Evolutionary conservation across 2,113 vertebrate genomes (phyloP).

Genomic region (Pseudolaguvia tuberculata): DNA sequence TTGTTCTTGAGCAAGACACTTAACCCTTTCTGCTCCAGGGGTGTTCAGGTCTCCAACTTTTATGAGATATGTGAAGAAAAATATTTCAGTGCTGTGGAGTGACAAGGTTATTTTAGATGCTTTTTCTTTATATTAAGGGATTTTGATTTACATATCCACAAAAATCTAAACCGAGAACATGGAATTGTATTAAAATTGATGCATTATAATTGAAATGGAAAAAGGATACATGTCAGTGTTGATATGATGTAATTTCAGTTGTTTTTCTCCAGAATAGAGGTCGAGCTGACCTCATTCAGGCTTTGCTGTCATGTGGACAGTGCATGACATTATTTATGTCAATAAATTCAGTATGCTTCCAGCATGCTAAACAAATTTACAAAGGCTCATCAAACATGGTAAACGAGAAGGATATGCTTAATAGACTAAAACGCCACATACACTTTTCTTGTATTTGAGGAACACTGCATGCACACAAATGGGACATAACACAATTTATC

Average conservation of each 20-base stretch:
- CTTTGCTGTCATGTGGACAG: slow-evolving; percentile 2
- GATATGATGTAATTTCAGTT: slow-evolving; percentile 18
- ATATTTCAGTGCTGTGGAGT: no score
- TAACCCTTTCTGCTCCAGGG: no score
- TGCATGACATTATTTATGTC: neutral
- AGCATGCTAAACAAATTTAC: slow-evolving; percentile 23
- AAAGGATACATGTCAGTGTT: neutral
- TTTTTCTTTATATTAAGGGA: no score
- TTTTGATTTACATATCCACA: neutral
- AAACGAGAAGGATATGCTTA: neutral
- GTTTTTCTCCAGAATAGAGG: neutral
- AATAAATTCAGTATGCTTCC: slow-evolving; percentile 15
- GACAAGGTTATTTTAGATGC: no score
- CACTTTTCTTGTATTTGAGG: neutral
- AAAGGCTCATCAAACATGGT: slow-evolving; percentile 13
- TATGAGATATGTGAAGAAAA: no score
- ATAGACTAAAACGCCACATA: neutral
- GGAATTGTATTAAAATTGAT: neutral
- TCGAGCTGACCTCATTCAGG: slow-evolving; percentile 1
- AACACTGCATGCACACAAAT: neutral
- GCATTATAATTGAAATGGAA: neutral
- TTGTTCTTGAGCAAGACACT: no score
- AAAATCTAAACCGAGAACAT: neutral
- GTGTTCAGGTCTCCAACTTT: no score
- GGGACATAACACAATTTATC: neutral